Percentiles rank a stretch among this genome's conserved stretches.
These are phyloP conservation scores for Mycteria americana DNA, from an alignment of 2,797 vertebrate genomes.

Conservation along the genomic window DNA sequence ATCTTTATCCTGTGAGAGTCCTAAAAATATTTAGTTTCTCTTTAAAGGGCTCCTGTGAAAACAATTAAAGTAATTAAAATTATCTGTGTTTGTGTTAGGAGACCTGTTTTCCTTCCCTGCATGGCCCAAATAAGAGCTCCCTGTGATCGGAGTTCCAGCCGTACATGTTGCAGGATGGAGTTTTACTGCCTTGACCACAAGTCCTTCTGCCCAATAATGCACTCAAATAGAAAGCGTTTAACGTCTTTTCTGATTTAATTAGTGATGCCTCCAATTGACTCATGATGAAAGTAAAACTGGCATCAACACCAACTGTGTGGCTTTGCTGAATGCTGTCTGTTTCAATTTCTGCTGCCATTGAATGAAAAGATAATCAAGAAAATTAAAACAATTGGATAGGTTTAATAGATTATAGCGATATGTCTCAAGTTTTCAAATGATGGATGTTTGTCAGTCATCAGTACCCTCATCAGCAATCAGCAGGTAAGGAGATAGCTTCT, in stretches of 20 bases:
- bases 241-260: not conserved
- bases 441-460: not conserved
- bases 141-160: not conserved
- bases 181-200: not conserved
- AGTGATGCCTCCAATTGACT: not conserved
- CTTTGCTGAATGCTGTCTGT: not conserved
- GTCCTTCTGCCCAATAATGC: not conserved
- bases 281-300: not conserved
- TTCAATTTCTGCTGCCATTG: not conserved
- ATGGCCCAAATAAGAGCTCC: not conserved
- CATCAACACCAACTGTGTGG: not conserved
- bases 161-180: not conserved
- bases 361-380: not conserved
- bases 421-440: not conserved
- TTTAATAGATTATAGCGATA: not conserved
- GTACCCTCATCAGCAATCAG: not conserved
- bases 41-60: not conserved
- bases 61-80: constrained; percentile 17
- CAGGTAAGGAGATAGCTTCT: not conserved
- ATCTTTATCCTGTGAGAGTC: not conserved
- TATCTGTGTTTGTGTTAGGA: not conserved
- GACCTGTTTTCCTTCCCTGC: not conserved
- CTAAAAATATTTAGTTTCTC: not conserved
- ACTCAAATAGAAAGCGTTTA: not conserved
- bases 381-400: not conserved